Evolutionary conservation across 2,888 invertebrate genomes (phyloP).

Genomic region (Punctoribates punctum): DNA sequence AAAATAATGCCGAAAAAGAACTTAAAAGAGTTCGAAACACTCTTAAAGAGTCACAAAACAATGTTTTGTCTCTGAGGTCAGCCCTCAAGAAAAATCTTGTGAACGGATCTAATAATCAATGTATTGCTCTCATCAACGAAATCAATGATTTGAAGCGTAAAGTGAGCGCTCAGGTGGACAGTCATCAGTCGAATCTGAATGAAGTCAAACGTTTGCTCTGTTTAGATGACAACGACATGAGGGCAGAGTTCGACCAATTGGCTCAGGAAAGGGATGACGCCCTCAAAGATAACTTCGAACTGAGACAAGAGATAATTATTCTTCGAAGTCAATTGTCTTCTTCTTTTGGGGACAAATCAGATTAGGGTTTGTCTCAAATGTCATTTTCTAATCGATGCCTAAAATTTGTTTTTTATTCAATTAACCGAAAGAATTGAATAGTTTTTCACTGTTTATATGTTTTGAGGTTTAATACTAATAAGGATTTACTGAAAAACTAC

Average conservation of each 20-base stretch:
- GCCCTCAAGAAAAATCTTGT: constrained; percentile 13
- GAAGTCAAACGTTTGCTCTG: constrained; percentile 17
- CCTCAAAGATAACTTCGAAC: constrained; percentile 19
- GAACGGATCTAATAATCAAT: constrained; percentile 18
- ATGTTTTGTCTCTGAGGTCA: constrained; percentile 3
- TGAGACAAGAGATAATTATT: constrained; percentile 11
- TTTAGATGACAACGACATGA: constrained; percentile 34
- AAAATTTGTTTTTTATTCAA: neutral
- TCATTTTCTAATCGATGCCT: neutral
- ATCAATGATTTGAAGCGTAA: constrained; percentile 29
- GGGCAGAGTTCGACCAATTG: constrained; percentile 31
- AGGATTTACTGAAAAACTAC: neutral
- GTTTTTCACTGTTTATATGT: constrained; percentile 1
- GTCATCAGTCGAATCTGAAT: constrained; percentile 30
- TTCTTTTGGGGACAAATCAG: neutral
- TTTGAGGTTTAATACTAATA: neutral
- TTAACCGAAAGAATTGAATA: neutral
- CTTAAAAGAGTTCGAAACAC: constrained; percentile 14
- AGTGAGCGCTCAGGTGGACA: constrained; percentile 27
- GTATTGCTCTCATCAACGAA: constrained; percentile 25
- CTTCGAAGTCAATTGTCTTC: constrained; percentile 13
- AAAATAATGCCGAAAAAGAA: constrained; percentile 15
- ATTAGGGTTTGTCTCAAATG: neutral
- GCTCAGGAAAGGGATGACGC: constrained; percentile 32
- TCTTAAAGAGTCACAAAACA: constrained; percentile 31